Evolutionary conservation across 2,888 invertebrate genomes (phyloP), one percentile per base, ranked within the genome.

Genomic region (Caenorhabditis afra): DNA sequence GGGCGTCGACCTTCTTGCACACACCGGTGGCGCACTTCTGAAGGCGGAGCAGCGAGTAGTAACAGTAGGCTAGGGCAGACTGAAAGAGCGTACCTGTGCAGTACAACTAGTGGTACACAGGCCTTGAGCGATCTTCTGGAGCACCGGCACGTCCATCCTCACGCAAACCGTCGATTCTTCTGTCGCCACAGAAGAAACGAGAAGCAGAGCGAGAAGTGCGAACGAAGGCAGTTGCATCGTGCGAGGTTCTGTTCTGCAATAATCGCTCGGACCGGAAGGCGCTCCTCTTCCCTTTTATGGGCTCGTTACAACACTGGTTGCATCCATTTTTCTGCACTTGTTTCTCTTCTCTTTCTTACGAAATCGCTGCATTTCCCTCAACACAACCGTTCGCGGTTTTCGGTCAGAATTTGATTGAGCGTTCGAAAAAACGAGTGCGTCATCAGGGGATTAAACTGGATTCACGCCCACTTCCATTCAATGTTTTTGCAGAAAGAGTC

Each of bases 71-170:
- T 3, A 5, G 29, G 29, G 29, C 3, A 7, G 29, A 7, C 14
- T 14, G 18, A 44, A 23, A 14, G n/a, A 1, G n/a, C n/a, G n/a
- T 23, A 77, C 77, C 70, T 77, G 78, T 2, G 52, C 39, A 23
- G 61, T 62, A n/a, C 78, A 78, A 20, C 66, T 62, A 23, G 71
- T 52, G 1, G 64, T 78, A 22, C 78, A 78, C 5, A 78, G 41
- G 44, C 78, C 78, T 8, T 62, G 55, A 14, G 78, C 66, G 14
- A 64, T 64, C 35, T 65, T 73, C 22, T 50, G 41, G 10, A 74
- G 45, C 0, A 67, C 68, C 0, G 79, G 73, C 45, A 68, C 52
- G 58, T 79, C 68, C 79, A 79, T 79, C 49, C 67, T 57, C 7
- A 73, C 73, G 44, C 79, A 79, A 29, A 66, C 49, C 18, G 66